Evolutionary conservation across 2,113 vertebrate species (phyloP).

Genomic region (Carlito syrichta): DNA sequence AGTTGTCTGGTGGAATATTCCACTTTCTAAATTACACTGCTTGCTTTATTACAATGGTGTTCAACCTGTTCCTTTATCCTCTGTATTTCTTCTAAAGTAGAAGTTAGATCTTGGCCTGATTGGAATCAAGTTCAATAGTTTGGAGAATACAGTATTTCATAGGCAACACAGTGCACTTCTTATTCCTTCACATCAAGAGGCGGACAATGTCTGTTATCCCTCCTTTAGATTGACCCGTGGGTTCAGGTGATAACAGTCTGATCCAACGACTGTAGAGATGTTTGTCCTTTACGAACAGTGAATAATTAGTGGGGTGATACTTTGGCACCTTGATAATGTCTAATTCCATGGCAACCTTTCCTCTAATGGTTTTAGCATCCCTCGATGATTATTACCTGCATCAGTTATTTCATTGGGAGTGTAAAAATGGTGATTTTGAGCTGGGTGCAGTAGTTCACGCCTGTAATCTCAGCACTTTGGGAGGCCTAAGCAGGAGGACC

Average conservation of each 20-base stretch:
- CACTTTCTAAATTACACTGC: not conserved
- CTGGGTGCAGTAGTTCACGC: too few species aligned
- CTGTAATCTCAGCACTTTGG: too few species aligned
- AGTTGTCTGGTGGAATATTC: not conserved
- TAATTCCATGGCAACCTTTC: not conserved
- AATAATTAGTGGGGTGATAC: not conserved
- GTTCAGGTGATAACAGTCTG: not conserved
- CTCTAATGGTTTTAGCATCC: not conserved
- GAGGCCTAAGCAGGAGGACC: too few species aligned
- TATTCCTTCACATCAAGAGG: not conserved
- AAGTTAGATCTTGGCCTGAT: not conserved
- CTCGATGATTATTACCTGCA: not conserved
- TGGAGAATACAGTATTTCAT: not conserved
- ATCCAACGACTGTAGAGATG: not conserved
- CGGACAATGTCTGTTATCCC: not conserved
- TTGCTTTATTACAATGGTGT: not conserved
- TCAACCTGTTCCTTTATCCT: not conserved
- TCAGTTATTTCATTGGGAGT: conserved; percentile 23
- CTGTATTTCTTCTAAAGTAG: not conserved
- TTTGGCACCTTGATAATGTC: not conserved
- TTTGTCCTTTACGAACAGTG: not conserved
- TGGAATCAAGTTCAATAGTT: not conserved
- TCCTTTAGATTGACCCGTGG: not conserved
- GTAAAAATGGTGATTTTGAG: too few species aligned
- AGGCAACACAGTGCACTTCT: not conserved